phyloP scores from a whole-genome alignment of 2,113 vertebrate genomes.

The Pleuronectes platessa region DNA sequence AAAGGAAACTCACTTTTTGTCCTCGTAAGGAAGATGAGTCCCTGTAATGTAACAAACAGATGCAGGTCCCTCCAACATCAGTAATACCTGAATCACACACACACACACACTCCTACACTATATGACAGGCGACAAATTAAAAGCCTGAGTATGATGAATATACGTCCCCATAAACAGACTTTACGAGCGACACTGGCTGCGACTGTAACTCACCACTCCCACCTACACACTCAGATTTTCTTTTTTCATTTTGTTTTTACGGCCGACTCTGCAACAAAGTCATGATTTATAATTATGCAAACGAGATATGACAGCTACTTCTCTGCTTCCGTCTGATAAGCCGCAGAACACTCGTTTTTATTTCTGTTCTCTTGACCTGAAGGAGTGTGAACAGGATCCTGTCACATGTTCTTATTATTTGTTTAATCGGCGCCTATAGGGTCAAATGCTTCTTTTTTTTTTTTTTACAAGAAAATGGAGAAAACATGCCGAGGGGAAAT shows the following conservation, averaged over 20 bases:
- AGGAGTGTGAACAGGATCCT: neutral
- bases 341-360: neutral
- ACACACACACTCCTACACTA: slow-evolving; percentile 13
- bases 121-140: slow-evolving; percentile 67
- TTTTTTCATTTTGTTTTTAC: slow-evolving; percentile 15
- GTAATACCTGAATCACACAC: slow-evolving; percentile 1
- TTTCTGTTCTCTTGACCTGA: neutral
- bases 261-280: slow-evolving; percentile 5
- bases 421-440: too few species aligned
- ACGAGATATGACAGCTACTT: slow-evolving; percentile 17
- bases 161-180: slow-evolving; percentile 43
- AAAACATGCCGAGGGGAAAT: too few species aligned
- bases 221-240: neutral
- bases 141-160: slow-evolving; percentile 60
- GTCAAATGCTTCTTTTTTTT: too few species aligned
- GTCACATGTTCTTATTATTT: neutral
- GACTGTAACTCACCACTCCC: slow-evolving; percentile 27
- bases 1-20: neutral
- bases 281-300: slow-evolving; percentile 29
- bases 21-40: neutral
- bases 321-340: neutral
- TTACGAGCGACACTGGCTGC: slow-evolving; percentile 24
- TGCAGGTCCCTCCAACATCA: neutral
- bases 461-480: too few species aligned
- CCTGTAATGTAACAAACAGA: neutral